Percentiles rank a stretch among this genome's conserved stretches.
These are phyloP conservation scores for Distichodus sexfasciatus DNA, from an alignment of 2,797 vertebrate species.

Conservation along the genomic window DNA sequence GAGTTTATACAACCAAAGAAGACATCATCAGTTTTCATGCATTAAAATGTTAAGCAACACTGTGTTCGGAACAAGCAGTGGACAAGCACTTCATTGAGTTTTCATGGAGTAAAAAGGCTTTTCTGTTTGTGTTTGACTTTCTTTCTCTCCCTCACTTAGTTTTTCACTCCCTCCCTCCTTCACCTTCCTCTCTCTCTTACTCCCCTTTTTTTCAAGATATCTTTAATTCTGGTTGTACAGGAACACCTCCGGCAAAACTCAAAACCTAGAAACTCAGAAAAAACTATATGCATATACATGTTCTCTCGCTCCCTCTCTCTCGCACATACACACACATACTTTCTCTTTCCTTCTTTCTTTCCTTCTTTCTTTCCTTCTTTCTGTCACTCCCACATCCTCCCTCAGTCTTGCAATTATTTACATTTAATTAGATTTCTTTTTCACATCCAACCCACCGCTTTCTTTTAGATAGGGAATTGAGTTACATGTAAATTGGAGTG, in stretches of 20 bases:
- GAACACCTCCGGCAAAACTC: constrained; percentile 2
- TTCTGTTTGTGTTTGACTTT: neutral
- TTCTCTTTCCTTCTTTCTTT: neutral
- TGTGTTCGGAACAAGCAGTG: neutral
- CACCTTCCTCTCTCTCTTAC: too few relatives aligned
- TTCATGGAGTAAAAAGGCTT: neutral
- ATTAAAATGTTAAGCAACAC: constrained; percentile 22
- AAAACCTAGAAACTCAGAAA: neutral
- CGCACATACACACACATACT: neutral
- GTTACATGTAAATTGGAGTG: neutral
- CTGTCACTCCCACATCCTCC: neutral
- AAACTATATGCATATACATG: neutral
- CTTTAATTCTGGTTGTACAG: neutral
- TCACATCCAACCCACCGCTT: neutral
- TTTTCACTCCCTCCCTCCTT: neutral
- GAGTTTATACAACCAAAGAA: constrained; percentile 5
- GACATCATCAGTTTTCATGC: constrained; percentile 4
- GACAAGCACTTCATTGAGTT: neutral
- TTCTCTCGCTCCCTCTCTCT: neutral
- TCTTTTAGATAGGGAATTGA: neutral
- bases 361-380: neutral
- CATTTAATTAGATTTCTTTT: constrained; percentile 20
- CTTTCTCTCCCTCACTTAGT: neutral
- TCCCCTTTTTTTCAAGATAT: too few relatives aligned
- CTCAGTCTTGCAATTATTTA: constrained; percentile 3